phyloP scores from a whole-genome alignment of 30 jellyfish, hydroid and myxozoan genomes.

The Hydractinia echinata region DNA sequence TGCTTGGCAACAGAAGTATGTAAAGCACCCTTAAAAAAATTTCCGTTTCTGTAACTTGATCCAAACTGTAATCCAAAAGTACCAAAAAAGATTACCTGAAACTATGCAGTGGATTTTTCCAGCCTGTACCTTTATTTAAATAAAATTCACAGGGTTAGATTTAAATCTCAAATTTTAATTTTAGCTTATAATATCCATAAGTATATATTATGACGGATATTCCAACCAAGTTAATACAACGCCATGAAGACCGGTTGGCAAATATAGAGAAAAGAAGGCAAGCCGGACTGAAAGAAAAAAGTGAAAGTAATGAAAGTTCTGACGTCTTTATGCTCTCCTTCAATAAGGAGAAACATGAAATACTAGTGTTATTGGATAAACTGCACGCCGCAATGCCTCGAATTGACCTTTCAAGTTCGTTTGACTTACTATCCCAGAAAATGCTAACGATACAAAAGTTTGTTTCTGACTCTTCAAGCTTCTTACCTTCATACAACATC shows the following conservation, averaged over 20 bases:
- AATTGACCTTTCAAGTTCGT: conserved; percentile 36
- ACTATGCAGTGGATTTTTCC: too few species aligned
- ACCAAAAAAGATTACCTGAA: too few species aligned
- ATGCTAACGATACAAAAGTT: conserved; percentile 44
- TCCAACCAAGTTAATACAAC: conserved; percentile 9
- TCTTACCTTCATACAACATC: conserved; percentile 66
- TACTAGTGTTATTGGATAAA: neutral
- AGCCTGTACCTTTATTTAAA: too few species aligned
- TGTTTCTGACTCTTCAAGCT: conserved; percentile 58
- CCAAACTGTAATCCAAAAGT: too few species aligned
- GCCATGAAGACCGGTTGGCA: conserved; percentile 25
- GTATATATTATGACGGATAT: neutral
- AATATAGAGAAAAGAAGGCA: conserved; percentile 22
- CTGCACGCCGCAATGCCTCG: conserved; percentile 4
- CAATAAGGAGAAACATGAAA: conserved; percentile 33
- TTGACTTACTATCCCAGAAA: conserved; percentile 47
- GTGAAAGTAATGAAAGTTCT: conserved; percentile 26
- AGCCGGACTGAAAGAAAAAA: conserved; percentile 1
- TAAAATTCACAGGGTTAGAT: too few species aligned
- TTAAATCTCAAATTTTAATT: too few species aligned
- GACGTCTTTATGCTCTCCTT: conserved; percentile 30
- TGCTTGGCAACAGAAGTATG: too few species aligned
- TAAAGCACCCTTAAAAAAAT: too few species aligned
- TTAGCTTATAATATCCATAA: too few species aligned
- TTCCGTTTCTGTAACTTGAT: too few species aligned